Percentiles rank a stretch among this genome's conserved stretches.
Evolutionary conservation across 37 sponge, comb jelly and placozoan genomes (phyloP).

Genomic region (Geodia barretti): DNA sequence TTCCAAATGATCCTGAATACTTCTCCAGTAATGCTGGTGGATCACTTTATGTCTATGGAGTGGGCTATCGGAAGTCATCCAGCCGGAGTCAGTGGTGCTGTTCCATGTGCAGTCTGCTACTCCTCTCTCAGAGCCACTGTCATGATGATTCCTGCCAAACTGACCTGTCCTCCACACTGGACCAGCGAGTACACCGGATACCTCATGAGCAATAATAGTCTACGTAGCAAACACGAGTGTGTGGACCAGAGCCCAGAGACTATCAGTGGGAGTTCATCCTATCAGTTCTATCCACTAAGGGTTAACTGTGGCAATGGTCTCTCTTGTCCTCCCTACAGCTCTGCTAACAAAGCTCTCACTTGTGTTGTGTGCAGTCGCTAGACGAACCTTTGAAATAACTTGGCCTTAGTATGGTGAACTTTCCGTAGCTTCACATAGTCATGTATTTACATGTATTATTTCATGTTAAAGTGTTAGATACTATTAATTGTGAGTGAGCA

Average conservation of each 20-base stretch:
- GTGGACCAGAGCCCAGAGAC: background rate
- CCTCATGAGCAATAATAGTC: conserved; percentile 8
- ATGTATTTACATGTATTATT: too few relatives aligned
- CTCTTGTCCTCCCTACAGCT: too few relatives aligned
- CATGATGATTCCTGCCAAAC: conserved; percentile 33
- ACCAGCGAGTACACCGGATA: conserved; percentile 50
- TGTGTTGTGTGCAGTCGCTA: too few relatives aligned
- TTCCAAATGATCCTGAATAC: conserved; percentile 29
- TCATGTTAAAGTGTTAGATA: too few relatives aligned
- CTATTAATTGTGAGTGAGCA: too few relatives aligned
- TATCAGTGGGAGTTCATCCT: background rate
- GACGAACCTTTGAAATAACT: too few relatives aligned
- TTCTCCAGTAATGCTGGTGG: conserved; percentile 3
- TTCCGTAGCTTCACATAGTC: background rate
- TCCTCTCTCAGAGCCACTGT: background rate
- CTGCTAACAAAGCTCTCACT: too few relatives aligned
- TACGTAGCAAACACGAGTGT: background rate
- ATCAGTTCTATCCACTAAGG: too few relatives aligned
- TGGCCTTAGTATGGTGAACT: background rate
- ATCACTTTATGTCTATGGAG: background rate
- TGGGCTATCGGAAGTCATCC: conserved; percentile 34
- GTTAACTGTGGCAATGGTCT: too few relatives aligned
- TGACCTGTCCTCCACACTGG: conserved; percentile 29
- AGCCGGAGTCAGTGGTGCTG: background rate
- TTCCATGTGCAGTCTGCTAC: conserved; percentile 50